Evolutionary conservation across 2,797 vertebrate genomes (phyloP), one percentile per base, ranked within the genome.

Genomic region (Acanthurus leucopareius): DNA sequence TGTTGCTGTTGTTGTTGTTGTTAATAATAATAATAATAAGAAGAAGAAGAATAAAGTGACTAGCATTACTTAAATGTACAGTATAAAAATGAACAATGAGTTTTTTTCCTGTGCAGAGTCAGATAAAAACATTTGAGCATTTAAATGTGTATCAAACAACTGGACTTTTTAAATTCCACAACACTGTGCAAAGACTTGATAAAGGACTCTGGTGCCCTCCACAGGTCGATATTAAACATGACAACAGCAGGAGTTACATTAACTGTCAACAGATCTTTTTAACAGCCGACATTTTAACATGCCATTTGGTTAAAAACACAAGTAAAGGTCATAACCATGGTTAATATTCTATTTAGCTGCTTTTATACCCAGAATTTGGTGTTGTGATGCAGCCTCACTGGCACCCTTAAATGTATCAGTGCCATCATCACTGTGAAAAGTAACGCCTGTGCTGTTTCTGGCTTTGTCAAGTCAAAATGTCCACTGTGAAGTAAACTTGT

Each of bases 201-300:
- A 13, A 54, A 54, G 61, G 19, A 8, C 73, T 71, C 11, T 79
- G 66, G 20, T 47, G 20, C 80, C 83, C 59, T 59, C 82, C 77
- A 63, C 40, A 78, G 88, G 38, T 13, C 9, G 4, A 2, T 8
- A 20, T 38, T 5, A 28, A 13, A 25, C 54, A 73, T 20, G 15
- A 57, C 10, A 69, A 4, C 22, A 56, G 3, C 22, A 56, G 0
- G 16, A 22, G 4, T 42, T 73, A 40, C 8, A 35, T 32, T 14
- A 3, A 51, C 45, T 25, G 7, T 40, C 2, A 2, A 0, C 14
- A 1, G 20, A 38, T 2, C 5, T 20, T 54, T 61, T 54, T 42
- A 10, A 51, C 16, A 32, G 58, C 19, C 57, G 14, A 68, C 11
- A 58, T 42, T 7, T 49, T 60, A 25, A 47, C 10, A 28, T 11